These are phyloP conservation scores for Xenopus petersii DNA, from an alignment of 2,797 vertebrate genomes.

Conservation along the genomic window DNA sequence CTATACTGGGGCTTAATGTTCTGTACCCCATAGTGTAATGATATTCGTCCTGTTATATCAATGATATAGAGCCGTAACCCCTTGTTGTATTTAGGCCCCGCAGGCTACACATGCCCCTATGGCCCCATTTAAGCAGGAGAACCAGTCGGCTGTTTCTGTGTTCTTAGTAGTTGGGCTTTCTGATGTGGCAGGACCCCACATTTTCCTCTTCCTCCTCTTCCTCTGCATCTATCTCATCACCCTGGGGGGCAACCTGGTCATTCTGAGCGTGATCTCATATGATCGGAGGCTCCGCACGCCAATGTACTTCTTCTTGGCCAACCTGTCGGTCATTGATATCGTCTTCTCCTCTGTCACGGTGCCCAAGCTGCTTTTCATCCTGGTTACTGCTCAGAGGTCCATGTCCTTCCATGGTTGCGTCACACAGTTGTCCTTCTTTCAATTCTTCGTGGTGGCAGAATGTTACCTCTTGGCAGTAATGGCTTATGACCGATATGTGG, in stretches of 20 bases:
- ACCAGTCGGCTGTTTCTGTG: conserved; percentile 9
- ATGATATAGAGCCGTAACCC: too few species aligned
- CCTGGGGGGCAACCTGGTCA: conserved; percentile 24
- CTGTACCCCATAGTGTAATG: too few species aligned
- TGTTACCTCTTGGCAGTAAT: conserved; percentile 45
- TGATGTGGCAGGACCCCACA: conserved; percentile 14
- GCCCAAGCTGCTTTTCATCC: conserved; percentile 26
- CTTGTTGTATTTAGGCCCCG: too few species aligned
- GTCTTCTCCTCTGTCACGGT: conserved; percentile 46
- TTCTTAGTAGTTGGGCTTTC: conserved; percentile 32
- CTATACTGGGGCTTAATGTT: too few species aligned
- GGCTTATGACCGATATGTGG: conserved; percentile 42
- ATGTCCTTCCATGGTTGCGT: conserved; percentile 32
- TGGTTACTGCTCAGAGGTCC: conserved; percentile 29
- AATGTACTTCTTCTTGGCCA: conserved; percentile 49
- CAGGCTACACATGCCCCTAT: not conserved
- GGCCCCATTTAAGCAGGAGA: conserved; percentile 2
- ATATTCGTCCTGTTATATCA: too few species aligned
- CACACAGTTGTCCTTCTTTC: conserved; percentile 50
- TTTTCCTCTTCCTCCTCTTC: conserved; percentile 28
- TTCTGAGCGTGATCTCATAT: conserved; percentile 15
- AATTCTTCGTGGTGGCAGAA: conserved; percentile 40
- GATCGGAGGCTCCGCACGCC: conserved; percentile 24
- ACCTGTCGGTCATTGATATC: conserved; percentile 44
- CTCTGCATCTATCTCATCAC: conserved; percentile 37